Evolutionary conservation across 2,888 invertebrate species (phyloP), one percentile per base, ranked within the genome.

Genomic region (Campoplex nolae): DNA sequence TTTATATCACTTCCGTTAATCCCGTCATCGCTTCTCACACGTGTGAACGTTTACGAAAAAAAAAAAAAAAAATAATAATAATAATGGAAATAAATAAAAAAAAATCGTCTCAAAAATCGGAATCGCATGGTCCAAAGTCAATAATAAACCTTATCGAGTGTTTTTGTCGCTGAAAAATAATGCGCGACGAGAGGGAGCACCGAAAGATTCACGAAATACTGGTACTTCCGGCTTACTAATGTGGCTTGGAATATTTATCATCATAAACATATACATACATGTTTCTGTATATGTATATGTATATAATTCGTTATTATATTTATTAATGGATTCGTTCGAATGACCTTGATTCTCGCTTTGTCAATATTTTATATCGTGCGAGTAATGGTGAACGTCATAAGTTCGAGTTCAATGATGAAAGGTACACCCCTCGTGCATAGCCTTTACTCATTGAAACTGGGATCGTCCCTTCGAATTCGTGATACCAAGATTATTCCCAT

Each of bases 161-260:
- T 73, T 71, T 75, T 38, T 48, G 45, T 80, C 62, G 74, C 80
- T 35, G 3, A 4, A 71, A 65, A 73, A 54, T 73, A 6, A 51
- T 51, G 38, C 67, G 42, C 84, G 74, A 65, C 70, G 32, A 32
- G 48, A 81, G 77, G 68, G 68, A 77, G 83, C 70, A 77, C 84
- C 87, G 87, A 78, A 87, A 81, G 77, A 70, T 82, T 74, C 32
- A 70, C 32, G 45, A 84, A 84, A 87, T 82, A 84, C 73, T 79
- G 78, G 78, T 85, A 68, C 85, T 79, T 78, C 81, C 84, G 81
- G 84, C 68, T 56, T 77, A 74, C 84, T 84, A 81, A 48, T 70
- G 77, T 86, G 84, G 84, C 86, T 87, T 84, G 80, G 86, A 81
- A 80, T 81, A 84, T 62, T 16, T 62, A 32, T 32, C 77, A 77